Base-by-base conservation (phyloP, 2,888 invertebrate species). In the Metallyticus violacea region DNA sequence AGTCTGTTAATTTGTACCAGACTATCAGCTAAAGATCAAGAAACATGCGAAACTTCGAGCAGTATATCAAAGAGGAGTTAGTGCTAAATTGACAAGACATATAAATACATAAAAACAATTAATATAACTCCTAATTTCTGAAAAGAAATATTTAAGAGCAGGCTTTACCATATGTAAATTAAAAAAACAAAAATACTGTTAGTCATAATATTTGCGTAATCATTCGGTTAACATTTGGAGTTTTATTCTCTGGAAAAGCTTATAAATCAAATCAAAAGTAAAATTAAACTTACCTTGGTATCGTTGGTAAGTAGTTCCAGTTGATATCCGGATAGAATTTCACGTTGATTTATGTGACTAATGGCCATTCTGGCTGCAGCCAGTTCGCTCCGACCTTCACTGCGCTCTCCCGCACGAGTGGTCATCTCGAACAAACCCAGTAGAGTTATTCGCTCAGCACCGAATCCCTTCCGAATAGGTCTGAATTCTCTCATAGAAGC, bases 351-450 rank as follows among this genome's bases (percentile, higher is more conserved):
- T 90, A 98, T 95, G 90, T 97, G 96, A 87, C 94, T 93, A 81
- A 97, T 95, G 0, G 97, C 97, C 89, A 97, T 92, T 90, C 93
- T 93, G 0, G 97, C 97, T 0, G 97, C 97, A 15, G 94, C 94
- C 90, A 96, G 92, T 90, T 97, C 97, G 87, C 96, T 96, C 7
- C 93, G 92, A 0, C 97, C 96, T 89, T 96, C 95, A 81, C 93
- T 93, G 87, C 96, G 93, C 0, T 93, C 93, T 1, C 95, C 94
- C 9, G 93, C 93, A 87, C 93, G 92, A 1, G 95, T 94, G 7
- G 95, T 95, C 90, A 97, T 92, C 92, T 97, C 97, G 91, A 97
- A 97, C 27, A 97, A 93, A 0, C 97, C 97, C 89, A 97, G 93
- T 88, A 97, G 94, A 0, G 95, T 94, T 81, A 95, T 93, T 90